Evolutionary conservation across 2,797 vertebrate genomes (phyloP).

Genomic region (Parotocinclus haroldoi): DNA sequence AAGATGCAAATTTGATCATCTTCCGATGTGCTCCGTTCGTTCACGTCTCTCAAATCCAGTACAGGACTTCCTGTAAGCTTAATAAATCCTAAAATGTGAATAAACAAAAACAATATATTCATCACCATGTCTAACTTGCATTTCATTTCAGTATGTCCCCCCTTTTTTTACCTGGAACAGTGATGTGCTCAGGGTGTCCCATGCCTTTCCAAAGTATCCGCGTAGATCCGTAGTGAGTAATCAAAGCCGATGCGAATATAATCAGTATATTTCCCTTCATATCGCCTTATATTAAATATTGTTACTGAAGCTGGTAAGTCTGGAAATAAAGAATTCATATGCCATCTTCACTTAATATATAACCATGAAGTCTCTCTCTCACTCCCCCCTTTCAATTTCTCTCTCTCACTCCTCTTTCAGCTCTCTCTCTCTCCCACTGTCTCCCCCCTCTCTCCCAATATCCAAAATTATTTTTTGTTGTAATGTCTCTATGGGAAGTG

Average conservation of each 20-base stretch:
- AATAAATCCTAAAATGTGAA: slow-evolving; percentile 29
- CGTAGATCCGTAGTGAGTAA: slow-evolving; percentile 49
- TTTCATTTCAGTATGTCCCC: neutral
- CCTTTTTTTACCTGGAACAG: slow-evolving; percentile 58
- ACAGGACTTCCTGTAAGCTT: neutral
- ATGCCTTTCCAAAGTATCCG: slow-evolving; percentile 16
- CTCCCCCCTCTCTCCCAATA: too few species aligned
- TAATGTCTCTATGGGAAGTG: too few species aligned
- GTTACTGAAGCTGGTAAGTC: too few species aligned
- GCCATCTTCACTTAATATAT: slow-evolving; percentile 26
- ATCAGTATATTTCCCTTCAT: slow-evolving; percentile 59
- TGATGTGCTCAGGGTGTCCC: slow-evolving; percentile 22
- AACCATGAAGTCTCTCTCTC: neutral
- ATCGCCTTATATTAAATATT: neutral
- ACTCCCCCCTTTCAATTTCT: neutral
- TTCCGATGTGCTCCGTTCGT: slow-evolving; percentile 46
- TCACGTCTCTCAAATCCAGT: slow-evolving; percentile 19
- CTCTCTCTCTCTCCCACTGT: too few species aligned
- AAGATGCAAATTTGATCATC: slow-evolving; percentile 67
- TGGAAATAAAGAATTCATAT: neutral
- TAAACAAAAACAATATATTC: neutral
- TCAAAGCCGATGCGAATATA: slow-evolving; percentile 54
- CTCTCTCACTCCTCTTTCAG: neutral
- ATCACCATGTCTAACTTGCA: too few species aligned
- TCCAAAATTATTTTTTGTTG: too few species aligned